These are phyloP conservation scores for Aromia moschata DNA, from an alignment of 2,888 invertebrate species.

Conservation along the genomic window DNA sequence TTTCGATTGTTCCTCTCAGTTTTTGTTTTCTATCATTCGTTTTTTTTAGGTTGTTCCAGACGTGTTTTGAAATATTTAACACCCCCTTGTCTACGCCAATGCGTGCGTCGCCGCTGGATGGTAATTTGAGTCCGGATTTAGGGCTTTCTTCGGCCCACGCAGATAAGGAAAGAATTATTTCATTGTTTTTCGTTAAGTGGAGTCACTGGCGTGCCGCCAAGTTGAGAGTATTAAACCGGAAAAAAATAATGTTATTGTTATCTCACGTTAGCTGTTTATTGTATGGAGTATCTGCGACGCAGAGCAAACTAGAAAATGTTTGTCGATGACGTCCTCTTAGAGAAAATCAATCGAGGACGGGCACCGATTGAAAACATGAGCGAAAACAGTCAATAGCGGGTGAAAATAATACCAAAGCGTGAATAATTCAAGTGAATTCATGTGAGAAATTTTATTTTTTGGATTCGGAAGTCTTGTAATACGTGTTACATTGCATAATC, in stretches of 20 bases:
- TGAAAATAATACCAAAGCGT: no score
- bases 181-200: conserved; percentile 13
- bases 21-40: no score
- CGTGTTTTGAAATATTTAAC: no score
- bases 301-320: not conserved
- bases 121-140: conserved; percentile 4
- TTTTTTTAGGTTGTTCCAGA: no score
- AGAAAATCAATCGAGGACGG: not conserved
- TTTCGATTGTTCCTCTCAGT: no score
- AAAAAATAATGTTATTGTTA: not conserved
- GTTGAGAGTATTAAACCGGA: not conserved
- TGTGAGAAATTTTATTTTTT: no score
- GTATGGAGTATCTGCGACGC: not conserved
- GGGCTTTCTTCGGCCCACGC: conserved; percentile 9
- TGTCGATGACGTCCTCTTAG: not conserved
- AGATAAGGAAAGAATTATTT: conserved; percentile 1
- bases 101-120: not conserved
- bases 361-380: not conserved
- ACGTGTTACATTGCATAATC: no score
- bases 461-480: no score
- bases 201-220: not conserved
- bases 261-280: not conserved
- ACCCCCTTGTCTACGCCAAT: no score
- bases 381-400: not conserved
- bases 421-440: no score